Evolutionary conservation across 1,140 invertebrate species (phyloP).

Genomic region (Phthorimaea operculella): DNA sequence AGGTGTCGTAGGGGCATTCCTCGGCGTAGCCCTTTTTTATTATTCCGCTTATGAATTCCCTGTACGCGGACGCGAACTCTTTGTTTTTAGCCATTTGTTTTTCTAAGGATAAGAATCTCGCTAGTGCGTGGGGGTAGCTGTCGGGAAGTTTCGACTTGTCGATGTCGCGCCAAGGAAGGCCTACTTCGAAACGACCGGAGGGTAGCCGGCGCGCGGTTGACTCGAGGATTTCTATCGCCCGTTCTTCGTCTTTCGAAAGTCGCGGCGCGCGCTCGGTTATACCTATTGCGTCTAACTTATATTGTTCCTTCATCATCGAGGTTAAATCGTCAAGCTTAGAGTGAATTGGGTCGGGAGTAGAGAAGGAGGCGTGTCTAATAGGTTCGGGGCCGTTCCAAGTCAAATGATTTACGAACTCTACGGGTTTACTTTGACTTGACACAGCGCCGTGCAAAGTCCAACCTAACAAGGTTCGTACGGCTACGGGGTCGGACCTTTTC

Average conservation of each 20-base stretch:
- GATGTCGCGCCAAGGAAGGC: conserved; percentile 3
- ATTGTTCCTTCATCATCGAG: conserved; percentile 12
- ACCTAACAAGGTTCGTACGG: conserved; percentile 12
- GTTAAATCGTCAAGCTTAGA: not conserved
- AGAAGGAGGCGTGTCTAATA: not conserved
- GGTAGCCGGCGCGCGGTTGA: not conserved
- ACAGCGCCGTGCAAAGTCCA: conserved; percentile 17
- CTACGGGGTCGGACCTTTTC: conserved; percentile 13
- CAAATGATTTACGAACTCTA: conserved; percentile 12
- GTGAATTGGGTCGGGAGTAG: not conserved
- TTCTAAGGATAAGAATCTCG: conserved; percentile 5
- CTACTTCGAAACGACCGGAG: conserved; percentile 8
- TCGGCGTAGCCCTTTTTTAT: conserved; percentile 9
- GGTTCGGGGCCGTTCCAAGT: not conserved
- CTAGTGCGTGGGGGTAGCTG: conserved; percentile 8
- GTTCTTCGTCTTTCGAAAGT: conserved; percentile 6
- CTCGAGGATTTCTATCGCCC: conserved; percentile 10
- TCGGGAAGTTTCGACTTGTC: not conserved
- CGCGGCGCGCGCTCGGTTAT: conserved; percentile 5
- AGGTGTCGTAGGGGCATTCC: not conserved
- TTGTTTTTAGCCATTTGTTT: not conserved
- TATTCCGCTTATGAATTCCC: not conserved
- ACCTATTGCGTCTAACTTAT: conserved; percentile 19
- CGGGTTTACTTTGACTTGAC: conserved; percentile 4
- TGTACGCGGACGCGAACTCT: conserved; percentile 1